Base-by-base conservation (phyloP, 1,140 invertebrate genomes). In the Helicoverpa zea region DNA sequence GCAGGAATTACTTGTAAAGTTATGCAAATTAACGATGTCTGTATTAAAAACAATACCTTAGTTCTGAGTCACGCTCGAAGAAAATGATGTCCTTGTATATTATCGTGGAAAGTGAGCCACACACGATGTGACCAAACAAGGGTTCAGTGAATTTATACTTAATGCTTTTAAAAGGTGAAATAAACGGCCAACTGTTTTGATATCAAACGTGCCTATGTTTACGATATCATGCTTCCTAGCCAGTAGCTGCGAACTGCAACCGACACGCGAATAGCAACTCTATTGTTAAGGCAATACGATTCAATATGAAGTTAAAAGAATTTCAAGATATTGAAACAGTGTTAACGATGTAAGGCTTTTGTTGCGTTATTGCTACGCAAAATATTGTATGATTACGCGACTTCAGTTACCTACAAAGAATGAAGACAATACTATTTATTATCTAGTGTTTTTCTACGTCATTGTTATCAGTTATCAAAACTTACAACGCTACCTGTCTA, bases 121-220 rank as follows among this genome's bases (percentile, higher is more conserved):
- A 76, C 74, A 76, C 74, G 74, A 51, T 12, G 54, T 43, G 13
- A 16, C 13, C 30, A 35, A 61, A 76, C 59, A 76, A 61, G 16
- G 51, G 16, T 5, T 7, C 9, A 43, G 5, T 43, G 35, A 43
- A 5, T 43, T 43, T 7, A 43, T 43, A 43, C 35, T 7, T 43
- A 43, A 43, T 43, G 35, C 35, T 43, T 74, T 74, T n/a, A 74
- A 75, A 82, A 79, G 23, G 47, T 79, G 74, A 59, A 76, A 75
- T 82, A 75, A 75, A 80, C 81, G 61, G 16, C 35, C 13, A 0
- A 13, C 47, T 82, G 72, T 82, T 82, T 63, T 82, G 77, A 82
- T 80, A 82, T 79, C 59, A 64, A 12, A 82, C 79, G 73, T 29
- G 2, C 51, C 59, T 9, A 43, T 68, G 51, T 79, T 35, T 76